Base-by-base conservation (phyloP, 2,797 vertebrate species). In the Picus viridis region DNA sequence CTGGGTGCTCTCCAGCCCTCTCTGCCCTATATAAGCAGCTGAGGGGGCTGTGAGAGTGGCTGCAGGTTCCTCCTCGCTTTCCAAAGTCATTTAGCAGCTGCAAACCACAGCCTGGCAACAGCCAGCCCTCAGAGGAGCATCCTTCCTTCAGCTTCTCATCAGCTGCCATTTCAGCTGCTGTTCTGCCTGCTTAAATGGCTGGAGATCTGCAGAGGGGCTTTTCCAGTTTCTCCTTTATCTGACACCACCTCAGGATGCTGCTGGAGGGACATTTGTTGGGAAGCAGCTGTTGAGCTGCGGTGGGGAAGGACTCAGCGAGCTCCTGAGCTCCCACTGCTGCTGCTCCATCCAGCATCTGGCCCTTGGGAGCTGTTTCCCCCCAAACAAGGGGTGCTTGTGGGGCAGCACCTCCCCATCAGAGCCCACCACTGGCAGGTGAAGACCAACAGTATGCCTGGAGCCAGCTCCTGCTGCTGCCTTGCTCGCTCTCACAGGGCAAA, bases 21-120 rank as follows among this genome's bases (percentile, higher is more conserved):
- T 10, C 75, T 92, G 89, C 92, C 84, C 92, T 88, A 69, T 34
- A 79, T 83, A 79, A 65, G 43, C 39, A 74, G 74, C 92, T 80
- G 16, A 82, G 88, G 78, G 74, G 34, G 32, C 78, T 22, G 81
- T 43, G 62, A 71, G 54, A 2, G 62, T 8, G 79, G 62, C 75
- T 77, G 22, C 8, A 68, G 75, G 57, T 32, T 89, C 77, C 73
- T 90, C 67, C 69, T 83, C 85, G 8, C 26, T 83, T 88, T 72
- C 65, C 32, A 47, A 94, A 94, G 82, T 63, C 82, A 90, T 85
- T 85, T 47, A 86, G 76, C 56, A 80, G 87, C 82, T 85, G 72
- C 54, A 71, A 8, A 89, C 23, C 85, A 45, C 47, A 1, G 45
- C 73, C 72, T 82, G 73, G 84, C 59, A 82, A 41, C 36, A 75